Evolutionary conservation across 2,113 vertebrate species (phyloP), one percentile per base, ranked within the genome.

Genomic region (Astatoreochromis straeleni): DNA sequence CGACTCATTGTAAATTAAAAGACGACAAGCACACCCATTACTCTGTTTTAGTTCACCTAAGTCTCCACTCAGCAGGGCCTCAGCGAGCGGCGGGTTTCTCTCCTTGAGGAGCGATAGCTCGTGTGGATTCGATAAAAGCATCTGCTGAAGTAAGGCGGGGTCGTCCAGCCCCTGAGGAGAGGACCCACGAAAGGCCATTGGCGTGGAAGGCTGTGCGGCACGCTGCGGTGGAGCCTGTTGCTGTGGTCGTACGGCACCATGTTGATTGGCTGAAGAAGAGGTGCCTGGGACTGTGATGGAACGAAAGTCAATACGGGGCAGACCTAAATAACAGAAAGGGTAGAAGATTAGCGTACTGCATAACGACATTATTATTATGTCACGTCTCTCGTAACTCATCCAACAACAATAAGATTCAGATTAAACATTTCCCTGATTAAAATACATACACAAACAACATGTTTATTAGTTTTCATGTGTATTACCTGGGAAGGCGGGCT

Each of bases 31-130:
- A 60, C 13, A 80, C 73, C 45, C 9, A 42, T 54, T 38, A 19
- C 31, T 19, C n/a, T 45, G 5, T 31, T 38, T 75, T 79, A 4
- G 80, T 96, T 97, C 92, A 99, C 99, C 99, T 1, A 99, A 96
- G 88, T 99, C 98, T 92, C 98, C 98, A 3, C 99, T 99, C 73
- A 99, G 97, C 89, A 99, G 96, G 1, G 99, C 99, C 63, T 99
- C 99, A 0, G 99, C 99, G 78, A 99, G 93, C 1, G 98, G 98
- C 0, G 98, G 99, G 79, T 99, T 99, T 53, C 99, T 96, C 88
- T 99, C 99, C 94, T 99, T 99, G 55, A 99, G 96, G 89, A 99
- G 97, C 1, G 99, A 99, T 68, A 99, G 97, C 95, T 99, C 99
- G 0, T 99, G 99, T 2, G 99, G 98, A 92, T 99, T 99, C 33